phyloP scores from a whole-genome alignment of 1,140 invertebrate genomes.

The Drosophila navojoa region DNA sequence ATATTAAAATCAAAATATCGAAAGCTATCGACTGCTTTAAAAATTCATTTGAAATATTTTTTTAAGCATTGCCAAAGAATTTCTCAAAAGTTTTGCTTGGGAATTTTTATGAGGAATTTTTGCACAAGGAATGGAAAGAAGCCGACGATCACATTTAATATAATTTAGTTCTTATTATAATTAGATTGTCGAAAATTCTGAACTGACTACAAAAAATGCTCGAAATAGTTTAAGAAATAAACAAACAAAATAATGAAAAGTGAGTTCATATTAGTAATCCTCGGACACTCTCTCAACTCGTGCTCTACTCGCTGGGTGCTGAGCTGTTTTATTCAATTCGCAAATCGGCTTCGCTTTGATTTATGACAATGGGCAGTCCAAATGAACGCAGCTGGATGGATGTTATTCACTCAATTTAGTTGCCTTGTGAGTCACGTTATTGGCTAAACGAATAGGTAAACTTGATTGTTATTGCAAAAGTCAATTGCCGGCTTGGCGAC shows the following conservation, averaged over 20 bases:
- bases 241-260: neutral
- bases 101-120: neutral
- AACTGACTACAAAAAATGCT: too few relatives aligned
- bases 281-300: neutral
- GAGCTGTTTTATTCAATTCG: neutral
- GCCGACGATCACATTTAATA: neutral
- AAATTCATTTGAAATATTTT: slow-evolving; percentile 31
- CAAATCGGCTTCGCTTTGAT: neutral
- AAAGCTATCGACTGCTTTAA: slow-evolving; percentile 15
- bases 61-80: slow-evolving; percentile 27
- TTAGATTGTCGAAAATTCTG: neutral
- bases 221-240: neutral
- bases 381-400: slow-evolving; percentile 62
- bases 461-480: slow-evolving; percentile 54
- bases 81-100: neutral
- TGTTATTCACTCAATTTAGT: slow-evolving; percentile 50
- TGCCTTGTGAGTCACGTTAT: slow-evolving; percentile 53
- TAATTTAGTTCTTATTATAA: neutral
- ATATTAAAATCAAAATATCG: neutral
- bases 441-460: slow-evolving; percentile 60
- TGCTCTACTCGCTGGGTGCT: neutral
- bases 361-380: slow-evolving; percentile 28
- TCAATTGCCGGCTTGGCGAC: slow-evolving; percentile 35
- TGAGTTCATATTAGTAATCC: neutral
- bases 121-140: neutral